A percentile compares a stretch with the other conserved stretches of the same genome.
Evolutionary conservation across 2,113 vertebrate genomes (phyloP).

Genomic region (Chitala chitala): DNA sequence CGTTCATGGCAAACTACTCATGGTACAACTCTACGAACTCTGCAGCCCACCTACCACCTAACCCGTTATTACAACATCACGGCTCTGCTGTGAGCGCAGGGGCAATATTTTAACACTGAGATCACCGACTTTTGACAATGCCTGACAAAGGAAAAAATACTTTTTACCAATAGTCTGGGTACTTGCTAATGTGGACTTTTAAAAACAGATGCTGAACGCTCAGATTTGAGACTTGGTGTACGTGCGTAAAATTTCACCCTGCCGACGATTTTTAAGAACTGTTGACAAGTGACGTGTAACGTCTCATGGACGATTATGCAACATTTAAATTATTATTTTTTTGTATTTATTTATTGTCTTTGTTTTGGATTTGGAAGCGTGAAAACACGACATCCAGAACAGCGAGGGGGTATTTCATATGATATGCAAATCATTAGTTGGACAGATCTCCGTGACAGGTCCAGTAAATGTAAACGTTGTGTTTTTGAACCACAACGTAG

Average conservation of each 20-base stretch:
- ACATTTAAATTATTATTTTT: slow-evolving; percentile 56
- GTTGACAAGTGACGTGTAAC: slow-evolving; percentile 17
- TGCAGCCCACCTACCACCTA: slow-evolving; percentile 70
- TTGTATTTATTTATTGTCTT: slow-evolving; percentile 75
- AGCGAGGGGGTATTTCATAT: slow-evolving; percentile 41
- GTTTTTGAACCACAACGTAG: slow-evolving; percentile 71
- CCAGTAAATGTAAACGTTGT: slow-evolving; percentile 45
- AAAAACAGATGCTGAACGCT: slow-evolving; percentile 17
- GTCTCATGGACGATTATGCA: slow-evolving; percentile 30
- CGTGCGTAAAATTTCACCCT: slow-evolving; percentile 38
- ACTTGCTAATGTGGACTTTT: slow-evolving; percentile 43
- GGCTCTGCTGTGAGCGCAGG: slow-evolving; percentile 75
- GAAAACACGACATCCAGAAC: slow-evolving; percentile 59
- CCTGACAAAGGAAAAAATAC: slow-evolving; percentile 33
- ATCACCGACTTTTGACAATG: slow-evolving; percentile 43
- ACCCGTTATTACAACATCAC: slow-evolving; percentile 72
- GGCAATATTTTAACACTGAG: slow-evolving; percentile 76
- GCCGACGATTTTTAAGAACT: slow-evolving; percentile 22
- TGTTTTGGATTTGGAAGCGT: slow-evolving; percentile 39
- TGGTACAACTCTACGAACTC: slow-evolving; percentile 83
- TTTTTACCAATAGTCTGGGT: slow-evolving; percentile 11
- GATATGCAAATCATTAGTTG: slow-evolving; percentile 41
- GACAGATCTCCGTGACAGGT: slow-evolving; percentile 47
- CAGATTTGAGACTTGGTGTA: slow-evolving; percentile 38
- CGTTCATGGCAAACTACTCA: slow-evolving; percentile 84